A percentile compares a stretch with the other conserved stretches of the same genome.
Evolutionary conservation across 2,888 invertebrate species (phyloP).

Genomic region (Maniola hyperantus): DNA sequence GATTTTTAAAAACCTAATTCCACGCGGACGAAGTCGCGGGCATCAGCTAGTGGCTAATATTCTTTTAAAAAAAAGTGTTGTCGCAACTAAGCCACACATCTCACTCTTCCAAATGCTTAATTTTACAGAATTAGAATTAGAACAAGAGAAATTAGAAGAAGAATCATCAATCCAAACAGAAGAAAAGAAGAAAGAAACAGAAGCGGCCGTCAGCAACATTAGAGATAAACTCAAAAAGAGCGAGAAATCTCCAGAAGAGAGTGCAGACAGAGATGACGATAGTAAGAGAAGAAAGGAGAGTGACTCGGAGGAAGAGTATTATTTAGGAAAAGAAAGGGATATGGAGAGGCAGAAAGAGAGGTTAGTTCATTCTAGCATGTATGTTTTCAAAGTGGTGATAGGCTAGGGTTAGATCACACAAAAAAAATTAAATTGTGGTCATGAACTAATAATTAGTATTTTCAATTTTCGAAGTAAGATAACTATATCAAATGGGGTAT

Average conservation of each 20-base stretch:
- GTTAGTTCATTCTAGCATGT: constrained; percentile 52
- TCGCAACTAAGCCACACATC: no score
- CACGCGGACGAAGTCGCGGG: no score
- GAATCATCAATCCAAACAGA: constrained; percentile 46
- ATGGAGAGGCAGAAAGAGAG: constrained; percentile 83
- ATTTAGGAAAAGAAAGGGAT: constrained; percentile 85
- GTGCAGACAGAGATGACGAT: constrained; percentile 49
- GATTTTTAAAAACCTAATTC: no score
- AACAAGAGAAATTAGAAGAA: constrained; percentile 56
- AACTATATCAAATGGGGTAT: no score
- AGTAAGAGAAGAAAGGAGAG: constrained; percentile 60
- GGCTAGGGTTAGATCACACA: no score
- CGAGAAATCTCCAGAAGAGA: constrained; percentile 69
- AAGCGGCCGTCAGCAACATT: constrained; percentile 63
- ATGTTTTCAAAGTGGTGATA: no score
- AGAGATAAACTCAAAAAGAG: constrained; percentile 62
- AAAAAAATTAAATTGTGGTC: no score
- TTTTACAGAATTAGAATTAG: constrained; percentile 65
- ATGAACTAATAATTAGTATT: no score
- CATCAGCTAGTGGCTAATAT: no score
- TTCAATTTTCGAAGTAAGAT: no score
- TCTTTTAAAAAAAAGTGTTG: no score
- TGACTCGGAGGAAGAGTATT: constrained; percentile 83
- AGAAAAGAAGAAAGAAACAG: constrained; percentile 58
- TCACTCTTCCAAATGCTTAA: no score